phyloP scores from a whole-genome alignment of 2,888 invertebrate species.

The Acheta domesticus region DNA sequence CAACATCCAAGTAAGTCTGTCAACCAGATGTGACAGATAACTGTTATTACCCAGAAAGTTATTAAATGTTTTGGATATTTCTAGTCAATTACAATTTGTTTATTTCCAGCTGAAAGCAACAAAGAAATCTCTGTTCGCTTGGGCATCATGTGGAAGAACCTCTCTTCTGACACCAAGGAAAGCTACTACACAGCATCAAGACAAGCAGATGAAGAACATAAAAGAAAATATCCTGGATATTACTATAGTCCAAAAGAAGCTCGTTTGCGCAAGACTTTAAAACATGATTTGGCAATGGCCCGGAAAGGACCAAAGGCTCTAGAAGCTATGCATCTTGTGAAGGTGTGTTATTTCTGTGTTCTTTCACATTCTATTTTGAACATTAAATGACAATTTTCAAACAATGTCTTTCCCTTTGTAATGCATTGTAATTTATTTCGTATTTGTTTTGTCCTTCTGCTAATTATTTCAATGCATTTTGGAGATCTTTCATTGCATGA shows the following conservation, averaged over 20 bases:
- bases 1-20: conserved; percentile 47
- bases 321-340: conserved; percentile 33
- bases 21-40: no score
- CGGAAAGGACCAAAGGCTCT: conserved; percentile 28
- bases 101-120: conserved; percentile 47
- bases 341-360: conserved; percentile 27
- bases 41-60: no score
- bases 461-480: no score
- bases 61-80: neutral
- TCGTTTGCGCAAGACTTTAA: conserved; percentile 43
- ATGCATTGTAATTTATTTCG: no score
- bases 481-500: no score
- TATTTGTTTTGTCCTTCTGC: no score
- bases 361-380: no score
- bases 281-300: conserved; percentile 34
- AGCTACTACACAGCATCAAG: conserved; percentile 48
- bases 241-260: conserved; percentile 50
- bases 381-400: no score
- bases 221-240: conserved; percentile 49
- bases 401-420: no score
- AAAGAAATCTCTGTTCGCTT: conserved; percentile 52
- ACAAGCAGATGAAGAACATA: conserved; percentile 49
- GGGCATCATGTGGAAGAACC: conserved; percentile 52
- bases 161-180: conserved; percentile 47
- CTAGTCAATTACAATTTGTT: no score